phyloP scores from a whole-genome alignment of 2,113 vertebrate species.

The Chrysemys picta region DNA sequence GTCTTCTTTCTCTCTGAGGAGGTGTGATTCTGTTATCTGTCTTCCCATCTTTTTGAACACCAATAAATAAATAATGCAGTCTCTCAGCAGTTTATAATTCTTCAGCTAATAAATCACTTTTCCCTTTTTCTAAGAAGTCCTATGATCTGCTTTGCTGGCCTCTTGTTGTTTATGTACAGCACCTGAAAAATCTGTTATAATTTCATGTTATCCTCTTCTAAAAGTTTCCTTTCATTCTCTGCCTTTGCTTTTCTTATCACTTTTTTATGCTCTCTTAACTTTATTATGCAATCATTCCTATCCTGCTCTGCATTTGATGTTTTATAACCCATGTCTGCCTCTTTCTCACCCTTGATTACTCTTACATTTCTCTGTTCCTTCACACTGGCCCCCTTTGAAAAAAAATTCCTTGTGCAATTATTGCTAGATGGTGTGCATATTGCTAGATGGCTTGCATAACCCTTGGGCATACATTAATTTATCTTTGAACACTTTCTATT shows the following conservation, averaged over 20 bases:
- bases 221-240: slow-evolving; percentile 22
- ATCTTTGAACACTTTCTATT: slow-evolving; percentile 68
- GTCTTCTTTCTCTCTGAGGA: neutral
- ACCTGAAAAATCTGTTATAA: slow-evolving; percentile 7
- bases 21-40: neutral
- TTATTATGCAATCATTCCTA: slow-evolving; percentile 69
- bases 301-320: slow-evolving; percentile 54
- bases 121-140: neutral
- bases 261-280: slow-evolving; percentile 45
- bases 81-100: neutral
- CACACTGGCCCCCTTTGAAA: slow-evolving; percentile 43
- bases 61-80: neutral
- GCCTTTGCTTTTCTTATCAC: slow-evolving; percentile 52
- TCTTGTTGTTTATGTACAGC: neutral
- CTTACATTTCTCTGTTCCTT: slow-evolving; percentile 56
- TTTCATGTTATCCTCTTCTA: slow-evolving; percentile 15
- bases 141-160: neutral
- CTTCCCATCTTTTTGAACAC: neutral
- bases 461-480: slow-evolving; percentile 67
- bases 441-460: slow-evolving; percentile 38
- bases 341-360: slow-evolving; percentile 65
- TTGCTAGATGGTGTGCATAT: slow-evolving; percentile 34
- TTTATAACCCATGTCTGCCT: slow-evolving; percentile 58
- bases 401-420: slow-evolving; percentile 60
- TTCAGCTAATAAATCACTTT: neutral